A percentile compares a stretch with the other conserved stretches of the same genome.
Conservation (phyloP, 2,888 invertebrate genomes). For the Mythimna impura region DNA sequence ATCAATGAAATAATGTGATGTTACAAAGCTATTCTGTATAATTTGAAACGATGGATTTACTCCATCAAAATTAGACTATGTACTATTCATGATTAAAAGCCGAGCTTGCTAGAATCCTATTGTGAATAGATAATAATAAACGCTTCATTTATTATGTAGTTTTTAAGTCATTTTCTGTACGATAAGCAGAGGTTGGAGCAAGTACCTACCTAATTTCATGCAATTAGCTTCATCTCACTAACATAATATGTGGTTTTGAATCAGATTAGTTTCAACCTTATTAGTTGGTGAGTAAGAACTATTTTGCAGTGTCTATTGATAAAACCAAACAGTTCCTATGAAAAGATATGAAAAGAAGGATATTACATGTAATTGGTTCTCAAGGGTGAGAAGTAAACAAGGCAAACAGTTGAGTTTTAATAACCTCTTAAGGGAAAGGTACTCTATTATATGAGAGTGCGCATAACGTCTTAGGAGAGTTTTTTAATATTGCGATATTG, state of each 20-base stretch:
- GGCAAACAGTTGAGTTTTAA: constrained; percentile 19
- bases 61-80: constrained; percentile 31
- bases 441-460: constrained; percentile 18
- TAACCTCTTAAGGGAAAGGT: constrained; percentile 20
- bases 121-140: constrained; percentile 19
- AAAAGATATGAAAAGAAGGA: background rate
- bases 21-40: constrained; percentile 34
- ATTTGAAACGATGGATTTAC: constrained; percentile 14
- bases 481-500: constrained; percentile 21
- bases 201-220: constrained; percentile 7
- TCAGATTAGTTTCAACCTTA: background rate
- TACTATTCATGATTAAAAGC: constrained; percentile 30
- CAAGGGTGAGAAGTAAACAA: constrained; percentile 14
- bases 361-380: constrained; percentile 13
- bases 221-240: background rate
- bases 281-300: background rate
- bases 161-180: constrained; percentile 26
- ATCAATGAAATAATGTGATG: constrained; percentile 19
- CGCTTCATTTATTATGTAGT: constrained; percentile 6
- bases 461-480: constrained; percentile 8
- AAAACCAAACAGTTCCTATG: background rate
- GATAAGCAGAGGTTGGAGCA: background rate
- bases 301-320: background rate
- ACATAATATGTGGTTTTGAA: background rate
- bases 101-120: constrained; percentile 13